Percentiles rank a stretch among this genome's conserved stretches.
Evolutionary conservation across 2,888 invertebrate species (phyloP).

Genomic region (Yponomeuta cagnagella): DNA sequence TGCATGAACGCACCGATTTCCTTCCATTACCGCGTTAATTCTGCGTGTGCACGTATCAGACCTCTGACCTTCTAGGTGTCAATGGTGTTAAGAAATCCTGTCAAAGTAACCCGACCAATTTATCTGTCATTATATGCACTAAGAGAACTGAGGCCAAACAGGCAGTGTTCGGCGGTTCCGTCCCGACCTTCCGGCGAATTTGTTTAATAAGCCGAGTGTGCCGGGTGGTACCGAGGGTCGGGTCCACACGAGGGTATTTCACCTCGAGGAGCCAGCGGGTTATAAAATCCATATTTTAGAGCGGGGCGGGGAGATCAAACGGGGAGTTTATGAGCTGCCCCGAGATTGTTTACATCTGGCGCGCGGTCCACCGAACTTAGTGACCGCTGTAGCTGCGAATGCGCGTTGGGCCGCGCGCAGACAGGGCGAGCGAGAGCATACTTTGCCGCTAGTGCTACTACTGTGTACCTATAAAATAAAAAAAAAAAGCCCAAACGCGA

Average conservation of each 20-base stretch:
- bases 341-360: conserved; percentile 75
- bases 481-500: no score
- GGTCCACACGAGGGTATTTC: conserved; percentile 61
- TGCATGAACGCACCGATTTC: no score
- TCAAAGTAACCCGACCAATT: no score
- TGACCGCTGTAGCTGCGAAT: conserved; percentile 60
- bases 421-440: background rate
- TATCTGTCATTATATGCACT: no score
- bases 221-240: conserved; percentile 56
- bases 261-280: conserved; percentile 51
- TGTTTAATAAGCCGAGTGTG: conserved; percentile 18
- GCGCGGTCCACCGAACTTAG: conserved; percentile 65
- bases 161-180: no score
- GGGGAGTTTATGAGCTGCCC: conserved; percentile 65
- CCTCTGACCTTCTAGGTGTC: no score
- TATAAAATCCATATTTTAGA: conserved; percentile 74
- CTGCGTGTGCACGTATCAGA: no score
- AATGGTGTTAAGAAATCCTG: no score
- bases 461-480: no score
- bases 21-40: no score
- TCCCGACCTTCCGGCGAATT: background rate
- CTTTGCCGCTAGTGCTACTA: background rate
- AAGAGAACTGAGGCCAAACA: no score
- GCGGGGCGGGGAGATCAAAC: conserved; percentile 61
- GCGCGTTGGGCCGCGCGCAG: background rate